Percentiles rank a stretch among this genome's conserved stretches.
These are phyloP conservation scores for Morus bassanus DNA, from an alignment of 2,797 vertebrate genomes.

Conservation along the genomic window DNA sequence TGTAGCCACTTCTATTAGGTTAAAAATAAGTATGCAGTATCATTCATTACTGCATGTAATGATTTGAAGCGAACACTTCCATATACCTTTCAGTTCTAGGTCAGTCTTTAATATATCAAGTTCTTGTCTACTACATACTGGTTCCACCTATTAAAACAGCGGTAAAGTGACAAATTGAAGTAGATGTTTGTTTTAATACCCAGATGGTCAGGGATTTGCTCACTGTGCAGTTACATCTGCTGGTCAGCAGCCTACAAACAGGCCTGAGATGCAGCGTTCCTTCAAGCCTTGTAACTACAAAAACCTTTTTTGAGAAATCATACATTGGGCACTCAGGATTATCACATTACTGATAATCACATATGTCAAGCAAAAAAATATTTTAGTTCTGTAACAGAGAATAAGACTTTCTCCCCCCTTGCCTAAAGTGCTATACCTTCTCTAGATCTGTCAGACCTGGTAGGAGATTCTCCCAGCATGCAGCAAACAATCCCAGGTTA, in stretches of 20 bases:
- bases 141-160: not conserved
- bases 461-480: not conserved
- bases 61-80: not conserved
- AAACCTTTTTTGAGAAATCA: not conserved
- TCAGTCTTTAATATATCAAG: not conserved
- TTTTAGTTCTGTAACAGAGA: not conserved
- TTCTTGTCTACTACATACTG: not conserved
- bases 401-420: not conserved
- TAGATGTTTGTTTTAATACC: not conserved
- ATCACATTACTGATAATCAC: not conserved
- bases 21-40: not conserved
- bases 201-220: not conserved
- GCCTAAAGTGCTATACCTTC: not conserved
- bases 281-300: not conserved
- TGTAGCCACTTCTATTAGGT: not conserved
- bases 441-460: not conserved
- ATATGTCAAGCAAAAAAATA: not conserved
- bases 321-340: rapidly evolving
- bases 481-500: not conserved
- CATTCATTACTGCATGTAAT: not conserved
- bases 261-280: not conserved
- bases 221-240: not conserved
- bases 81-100: not conserved
- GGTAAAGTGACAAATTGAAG: not conserved
- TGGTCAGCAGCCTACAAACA: not conserved